A percentile compares a stretch with the other conserved stretches of the same genome.
These are phyloP conservation scores for Agraylea sexmaculata DNA, from an alignment of 1,140 invertebrate species.

Conservation along the genomic window DNA sequence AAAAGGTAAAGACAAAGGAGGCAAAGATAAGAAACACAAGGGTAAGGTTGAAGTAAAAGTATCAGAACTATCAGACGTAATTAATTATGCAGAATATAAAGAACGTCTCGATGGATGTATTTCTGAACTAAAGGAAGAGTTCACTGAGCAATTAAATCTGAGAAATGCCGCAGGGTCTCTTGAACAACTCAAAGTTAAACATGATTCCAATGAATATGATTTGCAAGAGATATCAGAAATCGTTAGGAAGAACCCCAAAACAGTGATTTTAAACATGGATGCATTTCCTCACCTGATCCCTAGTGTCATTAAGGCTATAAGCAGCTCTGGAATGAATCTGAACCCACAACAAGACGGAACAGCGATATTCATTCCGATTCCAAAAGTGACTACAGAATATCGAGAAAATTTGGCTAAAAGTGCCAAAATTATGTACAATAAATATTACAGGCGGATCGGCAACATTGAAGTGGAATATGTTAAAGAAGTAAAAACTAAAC, in stretches of 20 bases:
- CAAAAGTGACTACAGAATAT: conserved; percentile 87
- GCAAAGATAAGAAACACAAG: conserved; percentile 46
- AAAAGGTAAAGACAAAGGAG: conserved; percentile 49
- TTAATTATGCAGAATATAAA: conserved; percentile 58
- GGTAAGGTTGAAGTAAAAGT: conserved; percentile 57
- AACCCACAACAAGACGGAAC: conserved; percentile 93
- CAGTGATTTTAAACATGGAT: conserved; percentile 69
- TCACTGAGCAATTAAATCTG: conserved; percentile 62
- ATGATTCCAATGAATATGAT: conserved; percentile 71
- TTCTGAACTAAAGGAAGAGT: conserved; percentile 64
- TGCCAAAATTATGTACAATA: conserved; percentile 71
- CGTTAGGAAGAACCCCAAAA: conserved; percentile 73
- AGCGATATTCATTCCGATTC: conserved; percentile 73
- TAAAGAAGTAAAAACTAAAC: conserved; percentile 51
- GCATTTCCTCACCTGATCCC: conserved; percentile 76
- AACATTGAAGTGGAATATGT: conserved; percentile 63
- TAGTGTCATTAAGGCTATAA: conserved; percentile 60
- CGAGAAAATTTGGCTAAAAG: conserved; percentile 76
- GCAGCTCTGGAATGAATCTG: conserved; percentile 75
- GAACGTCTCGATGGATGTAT: conserved; percentile 51
- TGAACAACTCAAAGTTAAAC: conserved; percentile 60
- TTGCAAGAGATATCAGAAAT: conserved; percentile 86
- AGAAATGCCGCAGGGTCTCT: conserved; percentile 63
- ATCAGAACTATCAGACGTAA: conserved; percentile 52
- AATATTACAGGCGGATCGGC: conserved; percentile 66